Conservation (phyloP, 2,113 vertebrate species). For the Choloepus hoffmanni region DNA sequence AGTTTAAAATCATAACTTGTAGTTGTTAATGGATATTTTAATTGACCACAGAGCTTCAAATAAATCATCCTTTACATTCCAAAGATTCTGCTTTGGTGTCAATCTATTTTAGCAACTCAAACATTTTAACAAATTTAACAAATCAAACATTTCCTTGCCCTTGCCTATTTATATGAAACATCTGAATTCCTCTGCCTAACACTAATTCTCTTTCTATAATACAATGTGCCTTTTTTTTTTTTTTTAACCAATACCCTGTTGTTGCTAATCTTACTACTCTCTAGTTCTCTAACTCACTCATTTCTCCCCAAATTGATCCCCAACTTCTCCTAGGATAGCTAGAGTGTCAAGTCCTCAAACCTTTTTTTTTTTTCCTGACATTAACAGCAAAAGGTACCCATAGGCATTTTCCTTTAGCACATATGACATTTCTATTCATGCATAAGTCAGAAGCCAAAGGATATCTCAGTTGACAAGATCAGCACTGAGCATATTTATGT, state of each 20-base stretch:
- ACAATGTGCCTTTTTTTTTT: not conserved
- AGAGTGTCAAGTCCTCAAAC: not conserved
- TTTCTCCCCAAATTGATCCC: not conserved
- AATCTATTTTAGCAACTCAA: constrained; percentile 1
- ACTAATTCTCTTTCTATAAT: constrained; percentile 10
- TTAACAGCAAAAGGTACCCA: not conserved
- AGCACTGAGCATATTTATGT: not conserved
- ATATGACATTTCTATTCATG: not conserved
- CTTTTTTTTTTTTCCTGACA: not conserved
- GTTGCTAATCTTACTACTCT: not conserved
- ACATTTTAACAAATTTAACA: too few relatives aligned
- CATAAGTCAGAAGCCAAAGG: not conserved
- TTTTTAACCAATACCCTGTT: too few relatives aligned
- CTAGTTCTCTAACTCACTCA: not conserved
- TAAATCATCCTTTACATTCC: not conserved
- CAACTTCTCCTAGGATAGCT: not conserved
- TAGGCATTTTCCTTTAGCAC: not conserved
- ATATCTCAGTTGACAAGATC: not conserved
- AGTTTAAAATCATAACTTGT: constrained; percentile 37
- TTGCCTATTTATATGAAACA: not conserved
- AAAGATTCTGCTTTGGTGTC: constrained; percentile 4
- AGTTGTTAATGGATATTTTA: constrained; percentile 37
- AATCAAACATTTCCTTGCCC: not conserved
- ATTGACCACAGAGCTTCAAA: not conserved
- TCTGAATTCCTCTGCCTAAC: not conserved